A percentile compares a stretch with the other conserved stretches of the same genome.
Evolutionary conservation across 2,113 vertebrate species (phyloP).

Genomic region (Ammodytes marinus): DNA sequence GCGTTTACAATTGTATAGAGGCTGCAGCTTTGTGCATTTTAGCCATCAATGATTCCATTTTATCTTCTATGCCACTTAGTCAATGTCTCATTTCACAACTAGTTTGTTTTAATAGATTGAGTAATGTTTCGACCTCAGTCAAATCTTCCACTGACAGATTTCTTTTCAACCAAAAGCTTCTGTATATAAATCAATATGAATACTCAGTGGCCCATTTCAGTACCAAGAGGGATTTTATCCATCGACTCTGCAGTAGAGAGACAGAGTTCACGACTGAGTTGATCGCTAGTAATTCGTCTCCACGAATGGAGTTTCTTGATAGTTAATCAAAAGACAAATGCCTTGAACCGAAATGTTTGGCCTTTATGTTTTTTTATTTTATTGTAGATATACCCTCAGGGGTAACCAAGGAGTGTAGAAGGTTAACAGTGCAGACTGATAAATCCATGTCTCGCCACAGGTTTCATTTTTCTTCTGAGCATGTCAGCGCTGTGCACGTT

Average conservation of each 20-base stretch:
- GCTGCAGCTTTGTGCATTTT: not conserved
- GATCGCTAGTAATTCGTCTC: constrained; percentile 24
- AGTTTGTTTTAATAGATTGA: constrained; percentile 21
- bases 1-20: not conserved
- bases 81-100: not conserved
- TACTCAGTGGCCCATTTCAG: constrained; percentile 25
- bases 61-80: not conserved
- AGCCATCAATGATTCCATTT: constrained; percentile 6
- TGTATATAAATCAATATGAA: constrained; percentile 50
- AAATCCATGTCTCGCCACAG: constrained; percentile 13
- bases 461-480: constrained; percentile 50
- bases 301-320: constrained; percentile 39
- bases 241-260: constrained; percentile 19
- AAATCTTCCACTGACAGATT: constrained; percentile 22
- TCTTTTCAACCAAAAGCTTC: constrained; percentile 23
- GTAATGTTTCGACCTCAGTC: constrained; percentile 22
- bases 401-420: constrained; percentile 5
- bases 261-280: constrained; percentile 27
- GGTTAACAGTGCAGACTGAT: constrained; percentile 42
- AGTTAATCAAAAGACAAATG: constrained; percentile 22
- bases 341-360: constrained; percentile 25
- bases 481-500: constrained; percentile 56
- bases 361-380: constrained; percentile 20
- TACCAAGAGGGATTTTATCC: constrained; percentile 45
- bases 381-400: constrained; percentile 16